phyloP scores from a whole-genome alignment of 2,888 invertebrate species.

The Brachyptera putata region DNA sequence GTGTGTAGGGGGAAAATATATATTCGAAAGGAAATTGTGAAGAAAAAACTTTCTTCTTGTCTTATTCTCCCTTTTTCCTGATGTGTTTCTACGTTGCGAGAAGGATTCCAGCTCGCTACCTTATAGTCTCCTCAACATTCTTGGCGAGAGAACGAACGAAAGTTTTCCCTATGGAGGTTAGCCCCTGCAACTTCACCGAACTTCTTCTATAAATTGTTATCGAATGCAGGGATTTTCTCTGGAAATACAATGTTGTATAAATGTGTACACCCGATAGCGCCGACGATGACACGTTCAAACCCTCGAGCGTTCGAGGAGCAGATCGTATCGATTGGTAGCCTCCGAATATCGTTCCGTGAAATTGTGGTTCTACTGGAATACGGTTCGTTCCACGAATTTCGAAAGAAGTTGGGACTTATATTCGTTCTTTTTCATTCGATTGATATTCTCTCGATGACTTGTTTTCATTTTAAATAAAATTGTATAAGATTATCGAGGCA shows the following conservation, averaged over 20 bases:
- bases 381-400: no score
- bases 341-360: no score
- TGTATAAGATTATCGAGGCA: no score
- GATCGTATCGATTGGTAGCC: no score
- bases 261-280: no score
- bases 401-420: neutral
- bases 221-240: conserved; percentile 17
- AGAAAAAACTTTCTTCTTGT: conserved; percentile 17
- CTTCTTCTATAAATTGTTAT: conserved; percentile 22
- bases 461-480: neutral
- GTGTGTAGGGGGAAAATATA: conserved; percentile 14
- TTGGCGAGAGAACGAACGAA: conserved; percentile 13
- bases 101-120: conserved; percentile 4
- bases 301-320: neutral
- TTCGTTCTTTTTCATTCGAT: no score
- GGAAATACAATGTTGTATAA: conserved; percentile 4
- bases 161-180: conserved; percentile 20
- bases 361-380: no score
- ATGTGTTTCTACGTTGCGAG: conserved; percentile 14
- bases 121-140: conserved; percentile 18
- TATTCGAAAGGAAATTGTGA: conserved; percentile 1
- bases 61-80: conserved; percentile 7
- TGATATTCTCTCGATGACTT: neutral
- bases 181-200: conserved; percentile 11
- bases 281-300: no score